Base-by-base conservation (phyloP, 2,888 invertebrate genomes). In the Eristalinus sepulchralis region DNA sequence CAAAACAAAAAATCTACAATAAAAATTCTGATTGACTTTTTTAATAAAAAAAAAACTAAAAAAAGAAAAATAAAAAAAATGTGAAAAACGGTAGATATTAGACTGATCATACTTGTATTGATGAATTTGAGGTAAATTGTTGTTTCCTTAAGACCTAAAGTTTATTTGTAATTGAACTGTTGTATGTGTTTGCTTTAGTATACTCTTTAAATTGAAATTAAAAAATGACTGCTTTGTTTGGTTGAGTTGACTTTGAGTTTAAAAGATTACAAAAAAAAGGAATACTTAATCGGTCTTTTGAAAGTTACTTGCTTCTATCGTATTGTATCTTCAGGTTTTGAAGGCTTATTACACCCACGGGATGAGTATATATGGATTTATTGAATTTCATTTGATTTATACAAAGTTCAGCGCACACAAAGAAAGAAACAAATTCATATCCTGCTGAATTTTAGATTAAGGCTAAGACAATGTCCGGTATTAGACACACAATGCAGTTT, bases 101-200 rank as follows among this genome's bases (percentile, higher is more conserved):
- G n/a, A 34, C 63, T 70, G 59, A 11, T 83, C 79, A 73, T 82
- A 79, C 47, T 71, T 33, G 73, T 79, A 63, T 66, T 75, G 78
- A 75, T 86, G 86, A 89, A 88, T 89, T 89, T 91, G 91, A 91
- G 91, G 91, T 91, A 91, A 90, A 89, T 89, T 90, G 89, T 89
- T 89, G 91, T 90, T 90, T 47, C 71, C 86, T 86, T 86, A 86
- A 83, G 64, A 86, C 75, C 75, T 86, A 86, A 78, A 83, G 66
- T 59, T 59, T 68, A 17, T 75, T 63, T 55, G 39, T 63, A 27
- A 47, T 63, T 66, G 33, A 53, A 68, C 72, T 72, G 59, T 64
- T 66, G 60, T 77, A 76, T 39, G 17, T 75, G 20, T 63, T 24
- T 57, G 34, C 60, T 34, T 67, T 57, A 24, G 57, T 57, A 24